Percentiles rank a stretch among this genome's conserved stretches.
Evolutionary conservation across 2,113 vertebrate species (phyloP).

Genomic region (Sceloporus undulatus): DNA sequence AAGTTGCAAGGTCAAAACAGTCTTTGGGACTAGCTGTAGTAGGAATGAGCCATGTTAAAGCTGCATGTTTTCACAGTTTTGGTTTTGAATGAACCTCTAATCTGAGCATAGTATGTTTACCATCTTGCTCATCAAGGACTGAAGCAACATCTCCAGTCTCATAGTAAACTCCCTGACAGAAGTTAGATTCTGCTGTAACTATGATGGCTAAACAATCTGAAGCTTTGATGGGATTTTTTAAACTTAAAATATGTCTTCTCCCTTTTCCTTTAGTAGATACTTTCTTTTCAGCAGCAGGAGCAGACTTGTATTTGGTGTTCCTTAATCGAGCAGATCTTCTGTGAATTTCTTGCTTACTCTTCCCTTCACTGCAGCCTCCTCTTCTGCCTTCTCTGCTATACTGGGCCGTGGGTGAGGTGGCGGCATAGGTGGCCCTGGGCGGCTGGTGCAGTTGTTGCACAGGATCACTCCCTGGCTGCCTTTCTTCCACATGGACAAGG

Average conservation of each 20-base stretch:
- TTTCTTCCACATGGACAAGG: slow-evolving; percentile 98
- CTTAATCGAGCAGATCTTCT: slow-evolving; percentile 92
- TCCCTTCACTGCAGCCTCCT: no score
- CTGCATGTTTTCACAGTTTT: slow-evolving; percentile 97
- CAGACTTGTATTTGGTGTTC: slow-evolving; percentile 96
- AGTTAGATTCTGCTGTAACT: slow-evolving; percentile 95
- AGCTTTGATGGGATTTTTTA: slow-evolving; percentile 97
- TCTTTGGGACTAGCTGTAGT: slow-evolving; percentile 92
- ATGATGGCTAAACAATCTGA: slow-evolving; percentile 96
- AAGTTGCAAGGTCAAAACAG: slow-evolving; percentile 94
- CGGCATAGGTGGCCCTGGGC: slow-evolving; percentile 64
- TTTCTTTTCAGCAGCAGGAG: slow-evolving; percentile 96
- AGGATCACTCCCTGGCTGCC: slow-evolving; percentile 93
- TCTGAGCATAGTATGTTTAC: slow-evolving; percentile 95
- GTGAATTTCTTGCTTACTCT: slow-evolving; percentile 96
- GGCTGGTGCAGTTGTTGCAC: slow-evolving; percentile 93
- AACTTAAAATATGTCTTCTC: slow-evolving; percentile 95
- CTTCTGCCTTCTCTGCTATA: no score
- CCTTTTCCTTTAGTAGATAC: slow-evolving; percentile 99
- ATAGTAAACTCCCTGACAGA: slow-evolving; percentile 97
- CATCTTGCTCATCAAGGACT: slow-evolving; percentile 94
- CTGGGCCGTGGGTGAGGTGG: no score
- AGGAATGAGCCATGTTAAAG: slow-evolving; percentile 95
- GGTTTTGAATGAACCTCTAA: slow-evolving; percentile 97
- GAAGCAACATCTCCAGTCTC: slow-evolving; percentile 97